Evolutionary conservation across 2,797 vertebrate genomes (phyloP).

Genomic region (Pseudochaenichthys georgianus): DNA sequence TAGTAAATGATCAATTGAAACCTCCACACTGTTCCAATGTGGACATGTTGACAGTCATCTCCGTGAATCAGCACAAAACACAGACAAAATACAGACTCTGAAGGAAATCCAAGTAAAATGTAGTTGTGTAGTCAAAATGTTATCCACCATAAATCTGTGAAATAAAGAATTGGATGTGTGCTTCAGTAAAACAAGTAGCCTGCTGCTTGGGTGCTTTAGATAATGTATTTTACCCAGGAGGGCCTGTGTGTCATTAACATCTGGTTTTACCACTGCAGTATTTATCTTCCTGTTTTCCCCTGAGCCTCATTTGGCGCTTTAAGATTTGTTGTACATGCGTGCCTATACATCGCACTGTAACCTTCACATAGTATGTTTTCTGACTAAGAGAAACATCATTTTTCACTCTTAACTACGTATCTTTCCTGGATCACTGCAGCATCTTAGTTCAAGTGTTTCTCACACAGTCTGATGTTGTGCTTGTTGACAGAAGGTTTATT

Average conservation of each 20-base stretch:
- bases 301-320: slow-evolving; percentile 12
- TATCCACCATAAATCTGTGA: slow-evolving; percentile 4
- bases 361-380: slow-evolving; percentile 25
- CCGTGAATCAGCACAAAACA: background rate
- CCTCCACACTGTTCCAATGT: background rate
- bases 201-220: slow-evolving; percentile 22
- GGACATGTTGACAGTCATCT: background rate
- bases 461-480: background rate
- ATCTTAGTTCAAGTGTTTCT: background rate
- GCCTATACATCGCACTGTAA: slow-evolving; percentile 18
- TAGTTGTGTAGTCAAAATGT: slow-evolving; percentile 7
- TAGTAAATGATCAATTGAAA: background rate
- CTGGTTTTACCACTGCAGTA: slow-evolving; percentile 48
- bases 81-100: too few relatives aligned
- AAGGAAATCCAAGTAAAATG: background rate
- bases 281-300: slow-evolving; percentile 17
- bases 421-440: slow-evolving; percentile 21
- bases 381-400: slow-evolving; percentile 35
- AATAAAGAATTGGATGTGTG: slow-evolving; percentile 8
- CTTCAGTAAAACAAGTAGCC: slow-evolving; percentile 28
- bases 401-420: slow-evolving; percentile 38
- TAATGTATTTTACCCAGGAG: slow-evolving; percentile 41
- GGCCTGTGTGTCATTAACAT: slow-evolving; percentile 57
- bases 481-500: slow-evolving; percentile 22
- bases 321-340: slow-evolving; percentile 46